Evolutionary conservation across 2,113 vertebrate species (phyloP).

Genomic region (Grammomys surdaster): DNA sequence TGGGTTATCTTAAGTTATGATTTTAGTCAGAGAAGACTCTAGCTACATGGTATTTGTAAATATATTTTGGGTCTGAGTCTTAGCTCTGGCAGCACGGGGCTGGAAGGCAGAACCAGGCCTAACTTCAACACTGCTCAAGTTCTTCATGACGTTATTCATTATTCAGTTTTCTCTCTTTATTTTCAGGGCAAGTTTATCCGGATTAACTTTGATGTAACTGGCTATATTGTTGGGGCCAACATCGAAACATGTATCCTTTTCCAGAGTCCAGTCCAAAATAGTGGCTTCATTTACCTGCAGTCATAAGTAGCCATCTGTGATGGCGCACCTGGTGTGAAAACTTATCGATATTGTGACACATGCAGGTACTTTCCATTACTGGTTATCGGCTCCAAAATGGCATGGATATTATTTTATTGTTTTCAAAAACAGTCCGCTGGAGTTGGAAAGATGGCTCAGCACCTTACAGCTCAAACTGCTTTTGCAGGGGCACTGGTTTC

Average conservation of each 20-base stretch:
- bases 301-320: neutral
- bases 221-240: constrained; percentile 99
- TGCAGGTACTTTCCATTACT: neutral
- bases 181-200: constrained; percentile 98
- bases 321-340: neutral
- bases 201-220: constrained; percentile 99
- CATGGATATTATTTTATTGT: neutral
- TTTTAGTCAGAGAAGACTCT: no score
- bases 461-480: neutral
- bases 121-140: neutral
- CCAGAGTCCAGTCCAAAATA: neutral
- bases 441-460: neutral
- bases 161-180: constrained; percentile 46
- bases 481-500: neutral
- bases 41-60: no score
- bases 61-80: no score
- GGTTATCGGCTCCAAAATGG: neutral
- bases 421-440: neutral
- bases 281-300: neutral
- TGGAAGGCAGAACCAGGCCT: no score
- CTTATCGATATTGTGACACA: neutral
- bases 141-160: neutral
- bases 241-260: constrained; percentile 99
- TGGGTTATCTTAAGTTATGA: no score
- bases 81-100: no score